Evolutionary conservation across 2,797 vertebrate species (phyloP).

Genomic region (Heliangelus exortis): DNA sequence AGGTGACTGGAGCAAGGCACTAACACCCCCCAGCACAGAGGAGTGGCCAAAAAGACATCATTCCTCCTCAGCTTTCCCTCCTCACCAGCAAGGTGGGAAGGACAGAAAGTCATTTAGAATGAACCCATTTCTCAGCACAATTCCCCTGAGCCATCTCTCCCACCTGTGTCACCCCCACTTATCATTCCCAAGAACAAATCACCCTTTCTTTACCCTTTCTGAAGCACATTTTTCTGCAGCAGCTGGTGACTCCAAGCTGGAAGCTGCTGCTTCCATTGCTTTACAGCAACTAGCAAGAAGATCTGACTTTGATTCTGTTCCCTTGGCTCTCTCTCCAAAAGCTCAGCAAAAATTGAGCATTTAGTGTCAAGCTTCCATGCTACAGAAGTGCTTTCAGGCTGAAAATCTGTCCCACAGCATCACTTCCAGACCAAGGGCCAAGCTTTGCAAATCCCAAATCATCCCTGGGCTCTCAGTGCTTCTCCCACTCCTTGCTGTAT

Average conservation of each 20-base stretch:
- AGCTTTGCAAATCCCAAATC: background rate
- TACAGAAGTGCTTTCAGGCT: background rate
- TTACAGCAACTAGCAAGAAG: background rate
- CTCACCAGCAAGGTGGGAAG: background rate
- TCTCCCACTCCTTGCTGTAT: background rate
- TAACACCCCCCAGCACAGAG: background rate
- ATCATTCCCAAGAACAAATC: background rate
- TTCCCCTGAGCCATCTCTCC: background rate
- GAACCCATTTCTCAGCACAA: background rate
- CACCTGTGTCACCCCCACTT: background rate
- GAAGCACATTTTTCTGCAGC: background rate
- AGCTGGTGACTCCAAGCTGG: background rate
- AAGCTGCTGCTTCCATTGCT: background rate
- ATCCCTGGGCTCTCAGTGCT: background rate
- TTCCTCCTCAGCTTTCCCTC: background rate
- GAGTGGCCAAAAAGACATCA: background rate
- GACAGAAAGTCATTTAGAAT: background rate
- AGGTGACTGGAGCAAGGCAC: background rate
- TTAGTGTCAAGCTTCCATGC: background rate
- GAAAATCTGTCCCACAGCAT: fast-evolving
- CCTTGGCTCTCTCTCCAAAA: background rate
- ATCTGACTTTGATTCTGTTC: too few species aligned
- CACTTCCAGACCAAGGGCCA: background rate
- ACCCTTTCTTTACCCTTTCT: background rate
- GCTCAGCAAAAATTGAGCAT: background rate